Percentiles rank a stretch among this genome's conserved stretches.
phyloP scores from a whole-genome alignment of 2,888 invertebrate genomes.

The Odontothrips loti region DNA sequence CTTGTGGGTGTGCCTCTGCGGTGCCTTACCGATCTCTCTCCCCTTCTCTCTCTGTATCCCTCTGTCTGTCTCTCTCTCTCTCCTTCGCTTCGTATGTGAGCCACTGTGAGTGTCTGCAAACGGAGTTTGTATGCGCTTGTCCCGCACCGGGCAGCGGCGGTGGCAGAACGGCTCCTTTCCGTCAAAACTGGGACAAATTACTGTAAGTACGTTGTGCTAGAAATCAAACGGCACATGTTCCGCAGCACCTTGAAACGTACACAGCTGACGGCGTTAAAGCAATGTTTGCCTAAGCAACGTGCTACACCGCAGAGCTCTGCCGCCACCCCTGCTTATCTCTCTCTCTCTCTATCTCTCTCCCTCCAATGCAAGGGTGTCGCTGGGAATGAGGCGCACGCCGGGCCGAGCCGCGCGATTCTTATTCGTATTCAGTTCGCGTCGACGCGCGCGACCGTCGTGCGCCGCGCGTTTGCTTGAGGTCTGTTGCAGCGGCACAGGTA shows the following conservation, averaged over 20 bases:
- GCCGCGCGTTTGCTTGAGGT: not conserved
- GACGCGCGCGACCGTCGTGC: not conserved
- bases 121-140: too few relatives aligned
- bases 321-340: too few relatives aligned
- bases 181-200: too few relatives aligned
- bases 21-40: not conserved
- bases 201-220: too few relatives aligned
- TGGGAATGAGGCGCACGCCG: not conserved
- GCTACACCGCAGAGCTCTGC: not conserved
- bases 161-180: too few relatives aligned
- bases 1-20: slow-evolving; percentile 21
- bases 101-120: not conserved
- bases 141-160: too few relatives aligned
- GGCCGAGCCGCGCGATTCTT: not conserved
- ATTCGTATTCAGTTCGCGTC: not conserved
- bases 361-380: not conserved
- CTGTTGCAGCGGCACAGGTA: slow-evolving; percentile 35
- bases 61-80: slow-evolving; percentile 20
- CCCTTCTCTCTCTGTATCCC: slow-evolving; percentile 36
- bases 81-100: too few relatives aligned
- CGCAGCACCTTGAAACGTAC: too few relatives aligned
- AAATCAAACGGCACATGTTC: too few relatives aligned
- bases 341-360: not conserved
- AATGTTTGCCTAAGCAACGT: too few relatives aligned
- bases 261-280: too few relatives aligned